Evolutionary conservation across 2,888 invertebrate species (phyloP).

Genomic region (Conus canariensis): DNA sequence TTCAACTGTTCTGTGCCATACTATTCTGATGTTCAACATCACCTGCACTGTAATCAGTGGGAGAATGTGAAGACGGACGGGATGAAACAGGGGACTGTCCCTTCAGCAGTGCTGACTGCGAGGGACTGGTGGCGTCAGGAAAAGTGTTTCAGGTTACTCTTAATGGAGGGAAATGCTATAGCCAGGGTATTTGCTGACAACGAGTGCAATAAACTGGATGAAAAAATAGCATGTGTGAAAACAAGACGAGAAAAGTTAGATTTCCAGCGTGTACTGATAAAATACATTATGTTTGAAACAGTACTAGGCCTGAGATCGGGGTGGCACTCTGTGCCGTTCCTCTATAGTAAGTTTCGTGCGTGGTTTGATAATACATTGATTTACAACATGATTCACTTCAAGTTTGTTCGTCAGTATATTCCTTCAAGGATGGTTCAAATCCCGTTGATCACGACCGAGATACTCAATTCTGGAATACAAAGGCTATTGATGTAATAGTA

Average conservation of each 20-base stretch:
- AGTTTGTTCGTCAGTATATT: not conserved
- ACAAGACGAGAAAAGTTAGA: not conserved
- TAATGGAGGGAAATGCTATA: not conserved
- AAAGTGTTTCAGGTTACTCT: not conserved
- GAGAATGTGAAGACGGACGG: conserved; percentile 12
- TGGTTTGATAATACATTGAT: not conserved
- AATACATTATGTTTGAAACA: not conserved
- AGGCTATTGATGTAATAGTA: not conserved
- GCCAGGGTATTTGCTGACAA: not conserved
- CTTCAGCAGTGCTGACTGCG: conserved; percentile 8
- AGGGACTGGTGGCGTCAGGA: not conserved
- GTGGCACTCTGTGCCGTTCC: not conserved
- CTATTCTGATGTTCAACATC: not conserved
- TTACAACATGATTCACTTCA: not conserved
- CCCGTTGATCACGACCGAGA: not conserved
- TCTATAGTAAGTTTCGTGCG: not conserved
- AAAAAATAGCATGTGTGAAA: not conserved
- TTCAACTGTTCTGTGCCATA: not conserved
- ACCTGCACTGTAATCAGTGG: not conserved
- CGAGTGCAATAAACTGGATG: not conserved
- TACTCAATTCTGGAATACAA: not conserved
- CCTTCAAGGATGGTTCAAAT: not conserved
- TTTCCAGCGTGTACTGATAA: not conserved
- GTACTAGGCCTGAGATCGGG: not conserved
- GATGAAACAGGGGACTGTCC: conserved; percentile 11